Evolutionary conservation across 2,888 invertebrate genomes (phyloP).

Genomic region (Ectemnius cavifrons): DNA sequence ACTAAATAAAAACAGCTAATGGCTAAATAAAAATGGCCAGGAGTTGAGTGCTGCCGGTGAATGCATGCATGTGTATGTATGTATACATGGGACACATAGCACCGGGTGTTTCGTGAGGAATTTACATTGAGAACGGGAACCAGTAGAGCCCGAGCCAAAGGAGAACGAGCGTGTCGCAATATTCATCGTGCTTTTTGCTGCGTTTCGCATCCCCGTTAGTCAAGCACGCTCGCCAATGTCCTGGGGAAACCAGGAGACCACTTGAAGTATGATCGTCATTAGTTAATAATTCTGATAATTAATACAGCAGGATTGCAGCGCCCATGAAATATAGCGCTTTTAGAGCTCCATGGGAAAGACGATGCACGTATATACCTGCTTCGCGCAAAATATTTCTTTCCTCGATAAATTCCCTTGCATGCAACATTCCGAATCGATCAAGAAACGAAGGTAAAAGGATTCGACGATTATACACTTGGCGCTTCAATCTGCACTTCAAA

Average conservation of each 20-base stretch:
- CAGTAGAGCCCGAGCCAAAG: conserved; percentile 16
- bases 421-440: background rate
- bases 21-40: conserved; percentile 47
- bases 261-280: background rate
- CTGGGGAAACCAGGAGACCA: background rate
- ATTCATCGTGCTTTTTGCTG: conserved; percentile 37
- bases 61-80: background rate
- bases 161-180: conserved; percentile 40
- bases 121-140: conserved; percentile 49
- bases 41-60: conserved; percentile 30
- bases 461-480: too few species aligned
- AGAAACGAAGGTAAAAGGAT: too few species aligned
- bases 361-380: too few species aligned
- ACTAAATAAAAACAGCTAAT: too few species aligned
- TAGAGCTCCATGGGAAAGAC: too few species aligned
- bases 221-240: background rate
- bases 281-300: background rate
- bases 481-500: too few species aligned
- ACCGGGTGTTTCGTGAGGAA: conserved; percentile 40
- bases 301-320: background rate
- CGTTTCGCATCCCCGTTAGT: conserved; percentile 3
- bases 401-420: background rate
- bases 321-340: background rate
- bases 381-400: background rate
- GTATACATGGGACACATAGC: conserved; percentile 7